Evolutionary conservation across 2,113 vertebrate genomes (phyloP), one percentile per base, ranked within the genome.

Genomic region (Peromyscus maniculatus): DNA sequence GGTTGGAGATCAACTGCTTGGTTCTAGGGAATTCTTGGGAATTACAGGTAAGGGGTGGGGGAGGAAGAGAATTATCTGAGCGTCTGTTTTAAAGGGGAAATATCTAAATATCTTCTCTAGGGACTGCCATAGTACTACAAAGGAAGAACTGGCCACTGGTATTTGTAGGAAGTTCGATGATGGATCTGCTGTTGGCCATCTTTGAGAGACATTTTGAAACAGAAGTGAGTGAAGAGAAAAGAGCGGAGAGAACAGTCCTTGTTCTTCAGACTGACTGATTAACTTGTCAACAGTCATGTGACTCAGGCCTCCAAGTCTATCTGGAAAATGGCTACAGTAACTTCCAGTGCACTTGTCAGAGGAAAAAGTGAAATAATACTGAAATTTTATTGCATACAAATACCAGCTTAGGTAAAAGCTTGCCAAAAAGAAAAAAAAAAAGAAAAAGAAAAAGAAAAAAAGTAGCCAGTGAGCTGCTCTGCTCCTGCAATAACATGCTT

Each of bases 331-430:
- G 97, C 59, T 31, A 46, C 71, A 33, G 33, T 87, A 71, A 91
- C 26, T 93, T 95, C 74, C 46, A 87, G 46, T 21, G 33, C 66
- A 46, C 3, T 83, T 89, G 91, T 57, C 46, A 91, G 59, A 93
- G 52, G 69, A 93, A 59, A 72, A 46, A 46, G 77, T 72, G 55
- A 87, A 96, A 97, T 83, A 43, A 62, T 19, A 59, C 66, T 86
- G 36, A 97, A 87, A 94, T 64, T 57, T 87, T 69, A 93, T 49
- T 96, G 78, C 78, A 94, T 89, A 69, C 80, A 87, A 92, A 97
- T 93, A 94, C 52, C 87, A 96, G 92, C 43, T 55, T 83, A 95
- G 67, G 89, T 82, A 92, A 97, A 94, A 91, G 36, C 69, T 59
- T 67, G 71, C 77, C 72, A 49, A 7, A 82, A 82, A 22, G n/a